Evolutionary conservation across 2,113 vertebrate species (phyloP).

Genomic region (Myrmophylax atrothorax): DNA sequence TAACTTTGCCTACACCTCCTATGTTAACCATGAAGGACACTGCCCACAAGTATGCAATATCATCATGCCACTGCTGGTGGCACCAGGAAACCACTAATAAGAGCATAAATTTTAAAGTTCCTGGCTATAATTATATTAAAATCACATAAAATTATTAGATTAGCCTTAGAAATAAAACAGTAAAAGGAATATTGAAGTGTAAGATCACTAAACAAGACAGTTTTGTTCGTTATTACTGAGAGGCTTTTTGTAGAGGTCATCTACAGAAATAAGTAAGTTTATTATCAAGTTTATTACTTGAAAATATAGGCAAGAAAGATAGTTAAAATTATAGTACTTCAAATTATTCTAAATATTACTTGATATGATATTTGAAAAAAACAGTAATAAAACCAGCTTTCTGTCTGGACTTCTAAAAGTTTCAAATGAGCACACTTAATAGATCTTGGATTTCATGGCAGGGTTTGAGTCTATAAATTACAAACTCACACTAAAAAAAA

Average conservation of each 20-base stretch:
- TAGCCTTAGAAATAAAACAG: neutral
- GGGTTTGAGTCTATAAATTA: neutral
- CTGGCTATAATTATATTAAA: slow-evolving; percentile 29
- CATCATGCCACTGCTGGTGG: slow-evolving; percentile 48
- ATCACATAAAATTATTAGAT: neutral
- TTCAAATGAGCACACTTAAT: neutral
- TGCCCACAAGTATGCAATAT: slow-evolving; percentile 37
- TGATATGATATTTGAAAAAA: neutral
- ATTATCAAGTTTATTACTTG: neutral
- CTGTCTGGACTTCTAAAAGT: neutral
- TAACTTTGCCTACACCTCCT: neutral
- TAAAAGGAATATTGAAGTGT: neutral
- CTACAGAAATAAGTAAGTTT: neutral
- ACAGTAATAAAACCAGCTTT: neutral
- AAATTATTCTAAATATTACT: neutral
- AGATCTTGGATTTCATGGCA: neutral
- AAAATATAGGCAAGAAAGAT: neutral
- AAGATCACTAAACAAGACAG: neutral
- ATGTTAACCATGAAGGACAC: neutral
- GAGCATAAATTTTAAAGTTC: slow-evolving; percentile 19
- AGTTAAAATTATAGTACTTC: neutral
- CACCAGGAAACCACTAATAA: slow-evolving; percentile 62
- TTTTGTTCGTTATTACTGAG: neutral
- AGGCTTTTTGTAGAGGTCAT: neutral
- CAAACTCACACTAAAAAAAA: neutral